Evolutionary conservation across 2,113 vertebrate genomes (phyloP).

Genomic region (Malaclemys terrapin): DNA sequence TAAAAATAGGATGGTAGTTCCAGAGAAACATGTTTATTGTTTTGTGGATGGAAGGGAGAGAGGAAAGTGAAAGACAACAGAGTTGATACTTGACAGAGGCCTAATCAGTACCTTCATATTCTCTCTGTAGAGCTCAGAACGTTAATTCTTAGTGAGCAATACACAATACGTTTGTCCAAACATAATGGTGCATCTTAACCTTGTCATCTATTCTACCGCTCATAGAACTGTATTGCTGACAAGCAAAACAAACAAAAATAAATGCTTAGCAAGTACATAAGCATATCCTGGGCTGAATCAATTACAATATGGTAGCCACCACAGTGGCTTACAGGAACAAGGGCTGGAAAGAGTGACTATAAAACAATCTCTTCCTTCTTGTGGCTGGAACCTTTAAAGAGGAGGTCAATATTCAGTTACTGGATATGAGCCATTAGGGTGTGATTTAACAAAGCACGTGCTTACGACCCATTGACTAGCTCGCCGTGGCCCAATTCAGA

Average conservation of each 20-base stretch:
- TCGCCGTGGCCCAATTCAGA: not conserved
- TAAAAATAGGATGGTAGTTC: not conserved
- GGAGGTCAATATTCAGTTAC: not conserved
- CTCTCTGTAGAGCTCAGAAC: not conserved
- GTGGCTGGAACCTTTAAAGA: not conserved
- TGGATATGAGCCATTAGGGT: not conserved
- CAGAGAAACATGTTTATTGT: not conserved
- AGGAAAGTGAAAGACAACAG: not conserved
- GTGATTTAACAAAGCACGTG: not conserved
- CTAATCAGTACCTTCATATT: not conserved
- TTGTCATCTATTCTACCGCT: not conserved
- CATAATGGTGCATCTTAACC: not conserved
- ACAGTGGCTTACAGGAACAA: not conserved
- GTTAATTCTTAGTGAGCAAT: not conserved
- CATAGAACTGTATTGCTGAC: not conserved
- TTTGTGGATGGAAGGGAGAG: not conserved
- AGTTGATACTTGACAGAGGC: not conserved
- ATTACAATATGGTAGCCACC: not conserved
- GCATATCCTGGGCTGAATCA: constrained; percentile 17
- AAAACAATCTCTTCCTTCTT: not conserved
- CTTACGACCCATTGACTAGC: not conserved
- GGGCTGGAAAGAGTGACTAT: not conserved
- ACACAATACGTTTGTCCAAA: not conserved
- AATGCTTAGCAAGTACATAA: not conserved
- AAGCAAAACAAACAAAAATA: not conserved